Conservation (phyloP, 2,113 vertebrate species). For the Lampris megalopsis region DNA sequence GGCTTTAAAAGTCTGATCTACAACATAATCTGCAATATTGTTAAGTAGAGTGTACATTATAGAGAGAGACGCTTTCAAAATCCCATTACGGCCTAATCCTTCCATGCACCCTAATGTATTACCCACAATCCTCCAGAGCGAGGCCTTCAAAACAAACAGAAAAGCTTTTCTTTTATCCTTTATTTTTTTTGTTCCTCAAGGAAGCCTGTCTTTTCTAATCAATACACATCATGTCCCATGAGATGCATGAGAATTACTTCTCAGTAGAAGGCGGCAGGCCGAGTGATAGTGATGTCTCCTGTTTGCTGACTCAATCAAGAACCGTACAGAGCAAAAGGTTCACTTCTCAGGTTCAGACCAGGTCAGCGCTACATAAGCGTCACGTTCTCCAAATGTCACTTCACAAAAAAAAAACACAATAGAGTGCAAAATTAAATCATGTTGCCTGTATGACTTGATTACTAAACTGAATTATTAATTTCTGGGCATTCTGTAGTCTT, state of each 20-base stretch:
- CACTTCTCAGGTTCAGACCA: not conserved
- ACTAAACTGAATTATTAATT: not conserved
- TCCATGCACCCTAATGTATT: conserved; percentile 85
- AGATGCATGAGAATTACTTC: conserved; percentile 64
- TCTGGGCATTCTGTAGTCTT: not conserved
- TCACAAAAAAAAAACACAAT: no score
- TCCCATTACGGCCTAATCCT: conserved; percentile 86
- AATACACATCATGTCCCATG: conserved; percentile 74
- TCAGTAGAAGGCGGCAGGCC: conserved; percentile 49
- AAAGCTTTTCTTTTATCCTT: conserved; percentile 83
- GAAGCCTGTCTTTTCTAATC: conserved; percentile 76
- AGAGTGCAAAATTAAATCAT: not conserved
- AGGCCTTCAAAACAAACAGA: conserved; percentile 82
- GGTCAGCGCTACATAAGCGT: no score
- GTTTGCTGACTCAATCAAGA: conserved; percentile 70
- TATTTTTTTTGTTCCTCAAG: conserved; percentile 62
- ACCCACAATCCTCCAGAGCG: conserved; percentile 77
- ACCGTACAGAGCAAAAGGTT: conserved; percentile 58
- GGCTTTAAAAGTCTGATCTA: conserved; percentile 85
- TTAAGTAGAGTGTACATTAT: conserved; percentile 86
- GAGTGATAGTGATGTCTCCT: conserved; percentile 58
- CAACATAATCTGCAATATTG: conserved; percentile 86
- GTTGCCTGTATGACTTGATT: not conserved
- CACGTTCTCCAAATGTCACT: no score
- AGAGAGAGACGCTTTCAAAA: conserved; percentile 84